A percentile compares a stretch with the other conserved stretches of the same genome.
phyloP scores from a whole-genome alignment of 2,113 vertebrate genomes.

The Trichechus manatus region DNA sequence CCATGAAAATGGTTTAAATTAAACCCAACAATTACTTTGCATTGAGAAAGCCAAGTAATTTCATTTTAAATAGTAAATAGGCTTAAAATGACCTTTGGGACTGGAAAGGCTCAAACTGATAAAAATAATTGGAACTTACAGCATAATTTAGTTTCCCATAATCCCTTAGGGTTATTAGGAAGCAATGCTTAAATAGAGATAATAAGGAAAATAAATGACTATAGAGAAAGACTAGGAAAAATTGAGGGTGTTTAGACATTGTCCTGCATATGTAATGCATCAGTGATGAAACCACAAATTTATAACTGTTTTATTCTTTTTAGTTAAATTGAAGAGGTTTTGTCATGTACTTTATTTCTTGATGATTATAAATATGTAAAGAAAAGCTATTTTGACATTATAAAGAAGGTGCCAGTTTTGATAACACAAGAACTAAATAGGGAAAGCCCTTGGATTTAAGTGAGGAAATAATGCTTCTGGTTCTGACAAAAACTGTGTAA shows the following conservation, averaged over 20 bases:
- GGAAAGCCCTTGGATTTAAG: slow-evolving; percentile 15
- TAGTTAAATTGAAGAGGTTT: neutral
- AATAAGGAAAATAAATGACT: neutral
- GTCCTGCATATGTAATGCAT: neutral
- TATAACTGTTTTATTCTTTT: neutral
- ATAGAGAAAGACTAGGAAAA: neutral
- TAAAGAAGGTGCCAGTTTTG: neutral
- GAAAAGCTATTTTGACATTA: neutral
- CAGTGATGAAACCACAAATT: neutral
- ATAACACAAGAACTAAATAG: neutral
- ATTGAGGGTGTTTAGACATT: neutral
- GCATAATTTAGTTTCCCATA: slow-evolving; percentile 38
- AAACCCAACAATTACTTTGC: slow-evolving; percentile 74
- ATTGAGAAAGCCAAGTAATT: slow-evolving; percentile 68
- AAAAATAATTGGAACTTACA: slow-evolving; percentile 64
- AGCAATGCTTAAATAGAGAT: neutral
- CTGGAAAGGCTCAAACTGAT: slow-evolving; percentile 50
- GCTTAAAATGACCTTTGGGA: slow-evolving; percentile 76
- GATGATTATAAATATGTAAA: neutral
- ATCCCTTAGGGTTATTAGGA: slow-evolving; percentile 35
- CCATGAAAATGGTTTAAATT: slow-evolving; percentile 63
- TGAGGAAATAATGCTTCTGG: neutral
- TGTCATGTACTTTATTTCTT: neutral
- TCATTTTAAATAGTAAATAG: slow-evolving; percentile 71
- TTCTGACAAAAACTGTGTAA: neutral